Percentiles rank a stretch among this genome's conserved stretches.
These are phyloP conservation scores for Petaurus breviceps DNA, from an alignment of 2,113 vertebrate species.

Conservation along the genomic window DNA sequence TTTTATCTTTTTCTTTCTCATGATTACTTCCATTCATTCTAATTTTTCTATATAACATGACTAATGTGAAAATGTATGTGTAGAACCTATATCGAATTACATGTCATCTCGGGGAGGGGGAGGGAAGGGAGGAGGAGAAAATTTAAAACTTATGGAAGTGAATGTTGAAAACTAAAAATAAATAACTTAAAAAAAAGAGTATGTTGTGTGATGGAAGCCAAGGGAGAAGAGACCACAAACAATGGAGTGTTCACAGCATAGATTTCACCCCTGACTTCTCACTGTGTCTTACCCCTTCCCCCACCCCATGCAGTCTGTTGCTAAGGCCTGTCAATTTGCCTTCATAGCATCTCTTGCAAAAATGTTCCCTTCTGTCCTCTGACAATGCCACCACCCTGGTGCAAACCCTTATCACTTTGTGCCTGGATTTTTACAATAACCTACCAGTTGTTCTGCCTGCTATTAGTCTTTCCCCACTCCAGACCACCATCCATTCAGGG, in stretches of 20 bases:
- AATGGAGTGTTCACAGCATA: not conserved
- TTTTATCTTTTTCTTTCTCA: no score
- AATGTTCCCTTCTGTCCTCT: not conserved
- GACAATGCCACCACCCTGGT: not conserved
- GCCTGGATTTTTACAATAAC: not conserved
- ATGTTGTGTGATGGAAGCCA: no score
- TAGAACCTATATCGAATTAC: no score
- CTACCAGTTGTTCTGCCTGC: rapidly evolving
- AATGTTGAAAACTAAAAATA: no score
- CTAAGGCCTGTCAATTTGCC: not conserved
- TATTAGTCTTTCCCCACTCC: not conserved
- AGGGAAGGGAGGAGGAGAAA: no score
- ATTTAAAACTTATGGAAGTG: no score
- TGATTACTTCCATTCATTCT: no score
- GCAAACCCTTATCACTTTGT: not conserved
- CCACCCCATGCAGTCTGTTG: not conserved
- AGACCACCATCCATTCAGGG: not conserved
- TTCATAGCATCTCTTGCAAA: not conserved
- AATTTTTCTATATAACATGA: no score
- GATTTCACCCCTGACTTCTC: not conserved
- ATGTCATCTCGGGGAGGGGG: no score
- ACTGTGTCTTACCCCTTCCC: not conserved
- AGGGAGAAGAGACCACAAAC: no score
- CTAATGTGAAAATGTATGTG: no score
- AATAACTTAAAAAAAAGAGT: no score